A percentile compares a stretch with the other conserved stretches of the same genome.
These are phyloP conservation scores for Adela reaumurella DNA, from an alignment of 2,888 invertebrate species.

Conservation along the genomic window DNA sequence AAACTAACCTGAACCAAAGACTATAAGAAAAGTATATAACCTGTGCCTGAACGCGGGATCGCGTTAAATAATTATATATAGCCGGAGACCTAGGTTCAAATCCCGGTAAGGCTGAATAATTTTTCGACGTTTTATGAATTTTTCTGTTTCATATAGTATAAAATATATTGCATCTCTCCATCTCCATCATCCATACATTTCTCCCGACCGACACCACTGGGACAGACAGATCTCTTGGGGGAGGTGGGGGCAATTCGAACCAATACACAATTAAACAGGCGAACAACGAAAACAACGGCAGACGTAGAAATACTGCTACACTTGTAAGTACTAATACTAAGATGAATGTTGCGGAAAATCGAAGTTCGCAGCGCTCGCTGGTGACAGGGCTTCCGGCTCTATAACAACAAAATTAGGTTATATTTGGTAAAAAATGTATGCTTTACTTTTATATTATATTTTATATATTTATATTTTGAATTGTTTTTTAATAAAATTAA, in stretches of 20 bases:
- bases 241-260: constrained; percentile 23
- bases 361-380: constrained; percentile 28
- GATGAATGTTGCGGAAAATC: constrained; percentile 57
- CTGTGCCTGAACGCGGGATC: too few species aligned
- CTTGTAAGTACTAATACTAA: constrained; percentile 48
- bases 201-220: neutral
- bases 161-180: too few species aligned
- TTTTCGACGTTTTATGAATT: too few species aligned
- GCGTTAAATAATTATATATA: too few species aligned
- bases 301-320: constrained; percentile 13
- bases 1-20: too few species aligned
- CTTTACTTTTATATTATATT: too few species aligned
- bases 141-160: too few species aligned
- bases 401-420: too few species aligned
- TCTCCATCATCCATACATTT: constrained; percentile 3
- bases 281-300: constrained; percentile 26
- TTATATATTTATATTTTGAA: neutral
- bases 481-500: neutral
- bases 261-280: constrained; percentile 52
- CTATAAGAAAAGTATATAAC: too few species aligned
- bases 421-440: too few species aligned
- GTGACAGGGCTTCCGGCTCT: constrained; percentile 18
- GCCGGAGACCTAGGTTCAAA: too few species aligned
- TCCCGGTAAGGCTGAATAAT: too few species aligned
- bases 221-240: constrained; percentile 1